A percentile compares a stretch with the other conserved stretches of the same genome.
phyloP scores from a whole-genome alignment of 2,113 vertebrate genomes.

The Rostratula benghalensis region DNA sequence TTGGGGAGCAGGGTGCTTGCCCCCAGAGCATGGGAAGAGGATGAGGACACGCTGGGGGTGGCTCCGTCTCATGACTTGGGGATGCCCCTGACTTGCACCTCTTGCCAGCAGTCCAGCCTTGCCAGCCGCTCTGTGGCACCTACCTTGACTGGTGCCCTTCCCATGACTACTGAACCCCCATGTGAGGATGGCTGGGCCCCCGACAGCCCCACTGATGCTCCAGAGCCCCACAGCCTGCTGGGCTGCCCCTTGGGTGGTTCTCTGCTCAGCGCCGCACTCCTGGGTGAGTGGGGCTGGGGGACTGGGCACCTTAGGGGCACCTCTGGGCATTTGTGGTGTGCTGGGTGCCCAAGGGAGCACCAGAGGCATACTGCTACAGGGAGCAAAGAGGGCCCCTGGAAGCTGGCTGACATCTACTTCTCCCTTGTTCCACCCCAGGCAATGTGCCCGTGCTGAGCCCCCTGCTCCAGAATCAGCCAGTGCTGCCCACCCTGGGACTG shows the following conservation, averaged over 20 bases:
- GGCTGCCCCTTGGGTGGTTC: conserved; percentile 78
- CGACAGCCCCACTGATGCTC: conserved; percentile 51
- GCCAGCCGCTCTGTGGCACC: conserved; percentile 76
- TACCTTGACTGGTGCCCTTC: conserved; percentile 72
- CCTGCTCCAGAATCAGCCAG: conserved; percentile 68
- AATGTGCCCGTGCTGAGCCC: conserved; percentile 80
- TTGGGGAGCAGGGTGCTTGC: not conserved
- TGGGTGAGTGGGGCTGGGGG: conserved; percentile 72
- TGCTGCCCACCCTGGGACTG: conserved; percentile 54
- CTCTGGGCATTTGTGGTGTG: not conserved
- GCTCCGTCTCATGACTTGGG: not conserved
- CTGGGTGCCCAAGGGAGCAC: not conserved
- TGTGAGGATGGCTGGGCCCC: not conserved
- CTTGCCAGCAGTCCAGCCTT: conserved; percentile 59
- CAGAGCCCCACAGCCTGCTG: conserved; percentile 74
- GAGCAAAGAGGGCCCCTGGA: too few species aligned
- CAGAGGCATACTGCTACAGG: accelerated
- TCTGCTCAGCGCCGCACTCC: conserved; percentile 79
- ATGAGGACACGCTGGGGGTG: not conserved
- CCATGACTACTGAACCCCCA: conserved; percentile 63
- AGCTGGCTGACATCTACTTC: not conserved
- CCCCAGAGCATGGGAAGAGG: not conserved
- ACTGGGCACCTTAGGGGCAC: too few species aligned
- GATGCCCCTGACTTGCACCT: not conserved
- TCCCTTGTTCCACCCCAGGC: conserved; percentile 63